These are phyloP conservation scores for Leptoclinus maculatus DNA, from an alignment of 2,797 vertebrate genomes.

Conservation along the genomic window DNA sequence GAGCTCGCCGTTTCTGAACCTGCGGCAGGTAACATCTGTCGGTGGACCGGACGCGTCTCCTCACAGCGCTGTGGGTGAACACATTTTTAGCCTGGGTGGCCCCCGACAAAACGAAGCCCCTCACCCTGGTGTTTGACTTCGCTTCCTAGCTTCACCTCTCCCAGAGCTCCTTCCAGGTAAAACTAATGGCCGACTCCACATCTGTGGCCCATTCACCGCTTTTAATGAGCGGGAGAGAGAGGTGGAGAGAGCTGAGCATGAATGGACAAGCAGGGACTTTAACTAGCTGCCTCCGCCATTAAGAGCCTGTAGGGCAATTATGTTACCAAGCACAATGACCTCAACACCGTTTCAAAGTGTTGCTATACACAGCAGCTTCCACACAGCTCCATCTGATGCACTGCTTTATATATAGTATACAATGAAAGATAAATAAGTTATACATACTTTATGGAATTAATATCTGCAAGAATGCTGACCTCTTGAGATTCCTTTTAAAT, in stretches of 20 bases:
- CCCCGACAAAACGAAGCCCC: constrained; percentile 41
- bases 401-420: background rate
- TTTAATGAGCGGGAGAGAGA: constrained; percentile 76
- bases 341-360: constrained; percentile 54
- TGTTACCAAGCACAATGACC: constrained; percentile 68
- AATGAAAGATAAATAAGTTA: background rate
- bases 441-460: no score
- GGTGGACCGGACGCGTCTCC: background rate
- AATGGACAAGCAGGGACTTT: constrained; percentile 79
- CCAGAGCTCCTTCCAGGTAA: constrained; percentile 70
- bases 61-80: background rate
- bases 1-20: background rate
- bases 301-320: constrained; percentile 75
- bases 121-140: constrained; percentile 54
- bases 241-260: constrained; percentile 59
- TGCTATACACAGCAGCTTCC: constrained; percentile 38
- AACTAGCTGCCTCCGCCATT: constrained; percentile 76
- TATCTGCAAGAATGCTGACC: background rate
- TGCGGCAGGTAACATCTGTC: constrained; percentile 39
- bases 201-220: constrained; percentile 77
- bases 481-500: background rate
- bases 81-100: constrained; percentile 65
- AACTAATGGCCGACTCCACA: constrained; percentile 73
- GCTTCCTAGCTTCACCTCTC: constrained; percentile 63
- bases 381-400: background rate